A percentile compares a stretch with the other conserved stretches of the same genome.
These are phyloP conservation scores for Molorchus minor DNA, from an alignment of 2,888 invertebrate species.

Conservation along the genomic window DNA sequence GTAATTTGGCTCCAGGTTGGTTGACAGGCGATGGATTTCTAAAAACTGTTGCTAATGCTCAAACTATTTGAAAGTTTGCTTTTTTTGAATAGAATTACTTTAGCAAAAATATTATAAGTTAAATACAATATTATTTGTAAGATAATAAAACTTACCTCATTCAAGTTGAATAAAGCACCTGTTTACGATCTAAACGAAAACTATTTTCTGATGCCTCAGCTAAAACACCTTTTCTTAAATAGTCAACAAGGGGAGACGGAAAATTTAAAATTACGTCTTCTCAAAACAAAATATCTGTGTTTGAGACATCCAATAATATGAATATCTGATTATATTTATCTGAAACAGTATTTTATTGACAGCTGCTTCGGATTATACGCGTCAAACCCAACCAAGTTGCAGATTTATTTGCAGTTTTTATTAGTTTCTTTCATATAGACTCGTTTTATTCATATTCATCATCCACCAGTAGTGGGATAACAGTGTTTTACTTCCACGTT, in stretches of 20 bases:
- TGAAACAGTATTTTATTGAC: constrained; percentile 31
- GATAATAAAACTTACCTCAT: background rate
- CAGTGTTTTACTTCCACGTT: too few species aligned
- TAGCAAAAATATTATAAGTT: background rate
- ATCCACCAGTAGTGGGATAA: too few species aligned
- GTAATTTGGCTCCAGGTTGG: too few species aligned
- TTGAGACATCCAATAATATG: constrained; percentile 27
- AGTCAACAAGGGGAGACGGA: constrained; percentile 1
- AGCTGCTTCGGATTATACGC: constrained; percentile 18
- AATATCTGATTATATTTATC: constrained; percentile 25
- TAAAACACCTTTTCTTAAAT: constrained; percentile 27
- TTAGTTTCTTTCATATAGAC: too few species aligned
- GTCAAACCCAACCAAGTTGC: constrained; percentile 21
- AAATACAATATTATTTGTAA: background rate
- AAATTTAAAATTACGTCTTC: constrained; percentile 24
- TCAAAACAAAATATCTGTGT: constrained; percentile 25
- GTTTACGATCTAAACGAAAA: background rate
- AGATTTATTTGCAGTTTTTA: too few species aligned
- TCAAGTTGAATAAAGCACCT: background rate
- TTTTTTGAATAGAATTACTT: background rate
- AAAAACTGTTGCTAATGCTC: background rate
- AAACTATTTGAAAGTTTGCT: background rate
- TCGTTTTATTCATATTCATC: too few species aligned
- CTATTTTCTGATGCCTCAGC: constrained; percentile 10
- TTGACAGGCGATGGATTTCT: background rate